Evolutionary conservation across 2,888 invertebrate species (phyloP).

Genomic region (Rhopalosiphum nymphaeae): DNA sequence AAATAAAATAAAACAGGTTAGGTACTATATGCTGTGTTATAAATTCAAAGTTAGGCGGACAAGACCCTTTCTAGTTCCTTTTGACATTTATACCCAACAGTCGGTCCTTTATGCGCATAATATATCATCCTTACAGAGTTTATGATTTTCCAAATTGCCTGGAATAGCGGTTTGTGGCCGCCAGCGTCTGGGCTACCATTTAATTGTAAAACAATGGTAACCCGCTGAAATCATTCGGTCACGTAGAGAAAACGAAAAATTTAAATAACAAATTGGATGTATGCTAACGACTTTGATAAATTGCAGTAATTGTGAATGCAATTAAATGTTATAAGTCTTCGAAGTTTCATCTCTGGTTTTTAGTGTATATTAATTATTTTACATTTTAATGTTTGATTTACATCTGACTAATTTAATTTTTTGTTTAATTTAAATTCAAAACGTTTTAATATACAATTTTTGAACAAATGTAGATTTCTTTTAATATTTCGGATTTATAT

Average conservation of each 20-base stretch:
- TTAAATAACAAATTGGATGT: constrained; percentile 36
- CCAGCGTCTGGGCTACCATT: background rate
- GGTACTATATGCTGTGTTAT: background rate
- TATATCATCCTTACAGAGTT: constrained; percentile 30
- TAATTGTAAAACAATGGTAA: constrained; percentile 40
- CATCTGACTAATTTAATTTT: background rate
- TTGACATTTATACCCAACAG: constrained; percentile 12
- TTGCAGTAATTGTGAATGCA: constrained; percentile 25
- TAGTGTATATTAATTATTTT: constrained; percentile 19
- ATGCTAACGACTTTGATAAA: constrained; percentile 39
- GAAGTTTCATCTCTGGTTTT: background rate
- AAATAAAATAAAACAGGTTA: constrained; percentile 21
- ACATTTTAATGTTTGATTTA: constrained; percentile 24
- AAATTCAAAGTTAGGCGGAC: constrained; percentile 30
- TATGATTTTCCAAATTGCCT: constrained; percentile 41
- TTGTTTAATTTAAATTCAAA: constrained; percentile 17
- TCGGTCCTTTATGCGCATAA: constrained; percentile 31
- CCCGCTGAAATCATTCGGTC: constrained; percentile 26
- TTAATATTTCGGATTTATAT: background rate
- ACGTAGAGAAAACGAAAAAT: constrained; percentile 36
- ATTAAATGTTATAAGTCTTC: constrained; percentile 27
- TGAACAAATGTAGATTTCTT: background rate
- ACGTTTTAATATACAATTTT: background rate
- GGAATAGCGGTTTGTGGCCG: background rate
- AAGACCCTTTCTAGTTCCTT: constrained; percentile 8